Evolutionary conservation across 2,888 invertebrate species (phyloP).

Genomic region (Cepaea hortensis): DNA sequence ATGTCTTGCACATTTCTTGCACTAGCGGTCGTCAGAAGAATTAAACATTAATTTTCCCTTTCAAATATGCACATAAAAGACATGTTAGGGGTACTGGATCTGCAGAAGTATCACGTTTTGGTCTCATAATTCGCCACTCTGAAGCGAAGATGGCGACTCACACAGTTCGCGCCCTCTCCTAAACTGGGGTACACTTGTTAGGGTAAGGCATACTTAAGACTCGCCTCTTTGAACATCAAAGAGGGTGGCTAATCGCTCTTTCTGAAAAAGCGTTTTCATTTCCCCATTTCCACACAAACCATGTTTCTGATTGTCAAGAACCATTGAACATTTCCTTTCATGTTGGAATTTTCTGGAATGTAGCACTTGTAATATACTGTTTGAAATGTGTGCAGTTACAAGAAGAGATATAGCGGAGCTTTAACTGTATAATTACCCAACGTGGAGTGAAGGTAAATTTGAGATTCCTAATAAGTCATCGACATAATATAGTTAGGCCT

Average conservation of each 20-base stretch:
- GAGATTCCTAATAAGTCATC: too few relatives aligned
- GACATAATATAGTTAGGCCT: too few relatives aligned
- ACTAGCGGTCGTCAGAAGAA: too few relatives aligned
- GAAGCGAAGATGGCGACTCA: constrained; percentile 1
- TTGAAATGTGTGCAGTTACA: too few relatives aligned
- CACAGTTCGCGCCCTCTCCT: too few relatives aligned
- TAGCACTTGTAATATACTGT: constrained; percentile 16
- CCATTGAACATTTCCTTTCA: background rate
- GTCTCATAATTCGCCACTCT: background rate
- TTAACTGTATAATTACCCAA: too few relatives aligned
- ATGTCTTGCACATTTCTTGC: too few relatives aligned
- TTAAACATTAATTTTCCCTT: too few relatives aligned
- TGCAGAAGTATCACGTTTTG: background rate
- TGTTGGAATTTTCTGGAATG: background rate
- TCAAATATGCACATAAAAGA: too few relatives aligned
- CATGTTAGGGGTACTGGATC: too few relatives aligned
- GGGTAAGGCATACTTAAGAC: background rate
- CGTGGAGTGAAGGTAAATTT: too few relatives aligned
- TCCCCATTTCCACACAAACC: background rate
- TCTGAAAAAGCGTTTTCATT: background rate
- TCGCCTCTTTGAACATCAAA: constrained; percentile 1
- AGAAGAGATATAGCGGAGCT: too few relatives aligned
- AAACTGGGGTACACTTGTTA: background rate
- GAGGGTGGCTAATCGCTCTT: background rate
- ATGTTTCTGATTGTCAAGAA: background rate